Evolutionary conservation across 53 echinoderm and acorn worm genomes (phyloP).

Genomic region (Holothuria scabra): DNA sequence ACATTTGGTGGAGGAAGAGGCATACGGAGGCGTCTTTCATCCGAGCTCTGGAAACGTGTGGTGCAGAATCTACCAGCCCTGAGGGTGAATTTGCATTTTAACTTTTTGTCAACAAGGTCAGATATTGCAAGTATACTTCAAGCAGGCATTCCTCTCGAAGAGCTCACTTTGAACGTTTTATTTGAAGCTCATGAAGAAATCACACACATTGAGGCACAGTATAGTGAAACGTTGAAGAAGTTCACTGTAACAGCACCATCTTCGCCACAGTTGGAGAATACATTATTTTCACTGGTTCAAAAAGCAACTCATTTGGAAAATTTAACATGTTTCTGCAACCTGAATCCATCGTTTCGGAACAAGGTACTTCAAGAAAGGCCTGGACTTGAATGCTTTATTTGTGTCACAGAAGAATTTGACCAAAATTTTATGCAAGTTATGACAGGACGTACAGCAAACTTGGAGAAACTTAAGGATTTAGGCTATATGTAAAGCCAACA

Average conservation of each 20-base stretch:
- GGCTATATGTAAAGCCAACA: not conserved
- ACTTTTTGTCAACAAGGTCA: constrained; percentile 22
- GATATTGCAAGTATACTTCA: constrained; percentile 33
- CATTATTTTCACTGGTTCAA: constrained; percentile 14
- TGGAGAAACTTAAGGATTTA: constrained; percentile 34
- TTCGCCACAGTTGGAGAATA: constrained; percentile 12
- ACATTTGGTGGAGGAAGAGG: constrained; percentile 18
- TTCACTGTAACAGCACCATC: constrained; percentile 39
- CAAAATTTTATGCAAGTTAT: constrained; percentile 25
- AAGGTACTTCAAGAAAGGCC: constrained; percentile 2
- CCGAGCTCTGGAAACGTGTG: constrained; percentile 11
- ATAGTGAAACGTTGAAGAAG: constrained; percentile 14
- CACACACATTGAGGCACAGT: constrained; percentile 1
- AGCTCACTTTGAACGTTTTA: constrained; percentile 35
- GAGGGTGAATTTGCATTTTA: constrained; percentile 20
- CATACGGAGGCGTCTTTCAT: constrained; percentile 20
- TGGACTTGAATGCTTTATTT: constrained; percentile 18
- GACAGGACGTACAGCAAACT: constrained; percentile 23
- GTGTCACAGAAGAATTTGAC: constrained; percentile 33
- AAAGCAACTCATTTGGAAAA: constrained; percentile 3
- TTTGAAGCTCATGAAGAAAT: constrained; percentile 29
- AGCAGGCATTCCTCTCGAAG: constrained; percentile 14
- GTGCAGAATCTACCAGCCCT: not conserved
- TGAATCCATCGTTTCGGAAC: not conserved
- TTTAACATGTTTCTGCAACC: constrained; percentile 28